Evolutionary conservation across 1,140 invertebrate genomes (phyloP).

Genomic region (Drosophila malerkotliana): DNA sequence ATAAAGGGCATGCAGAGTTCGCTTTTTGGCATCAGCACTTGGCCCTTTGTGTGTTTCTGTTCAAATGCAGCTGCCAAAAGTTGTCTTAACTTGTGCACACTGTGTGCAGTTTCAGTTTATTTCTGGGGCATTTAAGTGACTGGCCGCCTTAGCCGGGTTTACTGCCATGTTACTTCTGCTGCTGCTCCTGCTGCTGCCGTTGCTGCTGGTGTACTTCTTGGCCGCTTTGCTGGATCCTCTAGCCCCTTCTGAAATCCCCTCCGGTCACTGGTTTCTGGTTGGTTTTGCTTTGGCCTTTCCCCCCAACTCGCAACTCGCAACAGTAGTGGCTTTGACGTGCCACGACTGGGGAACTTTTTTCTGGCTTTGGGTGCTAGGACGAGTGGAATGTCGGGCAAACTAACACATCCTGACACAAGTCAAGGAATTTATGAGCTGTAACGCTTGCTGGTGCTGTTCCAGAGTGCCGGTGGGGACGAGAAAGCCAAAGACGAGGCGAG

Average conservation of each 20-base stretch:
- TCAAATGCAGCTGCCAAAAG: slow-evolving; percentile 69
- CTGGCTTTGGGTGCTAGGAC: slow-evolving; percentile 53
- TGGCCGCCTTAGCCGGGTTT: slow-evolving; percentile 62
- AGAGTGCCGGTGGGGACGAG: slow-evolving; percentile 32
- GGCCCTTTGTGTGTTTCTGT: slow-evolving; percentile 32
- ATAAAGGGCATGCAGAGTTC: slow-evolving; percentile 38
- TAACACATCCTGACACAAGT: slow-evolving; percentile 80
- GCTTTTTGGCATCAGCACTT: slow-evolving; percentile 9
- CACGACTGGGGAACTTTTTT: slow-evolving; percentile 50
- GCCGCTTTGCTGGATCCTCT: background rate
- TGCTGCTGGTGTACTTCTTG: slow-evolving; percentile 7
- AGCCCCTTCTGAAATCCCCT: slow-evolving; percentile 11
- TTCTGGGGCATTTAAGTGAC: slow-evolving; percentile 72
- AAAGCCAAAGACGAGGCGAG: background rate
- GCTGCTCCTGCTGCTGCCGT: slow-evolving; percentile 7
- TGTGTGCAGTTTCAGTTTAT: slow-evolving; percentile 79
- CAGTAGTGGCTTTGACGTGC: slow-evolving; percentile 55
- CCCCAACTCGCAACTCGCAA: background rate
- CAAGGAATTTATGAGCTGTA: slow-evolving; percentile 82
- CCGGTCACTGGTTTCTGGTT: slow-evolving; percentile 28
- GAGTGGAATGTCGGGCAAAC: slow-evolving; percentile 66
- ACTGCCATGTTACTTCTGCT: slow-evolving; percentile 18
- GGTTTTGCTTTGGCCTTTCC: background rate
- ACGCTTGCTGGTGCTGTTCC: slow-evolving; percentile 46
- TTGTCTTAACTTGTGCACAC: slow-evolving; percentile 58